These are phyloP conservation scores for Auanema freiburgensis DNA, from an alignment of 2,888 invertebrate species.

Conservation along the genomic window DNA sequence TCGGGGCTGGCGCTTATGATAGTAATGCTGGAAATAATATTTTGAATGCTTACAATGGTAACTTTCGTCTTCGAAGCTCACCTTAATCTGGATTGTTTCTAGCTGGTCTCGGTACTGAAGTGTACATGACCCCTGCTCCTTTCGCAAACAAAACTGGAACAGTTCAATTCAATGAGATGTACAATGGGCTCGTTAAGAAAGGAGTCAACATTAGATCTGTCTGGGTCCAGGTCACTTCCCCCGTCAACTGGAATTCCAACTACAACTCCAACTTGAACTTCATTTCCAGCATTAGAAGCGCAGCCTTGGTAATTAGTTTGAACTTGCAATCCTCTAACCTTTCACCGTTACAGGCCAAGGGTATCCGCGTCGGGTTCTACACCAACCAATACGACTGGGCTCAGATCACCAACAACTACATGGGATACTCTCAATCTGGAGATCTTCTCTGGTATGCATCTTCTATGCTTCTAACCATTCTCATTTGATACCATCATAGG, in stretches of 20 bases:
- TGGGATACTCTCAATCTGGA: constrained; percentile 16
- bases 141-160: constrained; percentile 30
- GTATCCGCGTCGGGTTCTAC: constrained; percentile 42
- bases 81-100: not conserved
- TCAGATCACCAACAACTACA: constrained; percentile 24
- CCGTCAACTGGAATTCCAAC: constrained; percentile 42
- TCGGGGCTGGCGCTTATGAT: constrained; percentile 34
- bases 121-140: constrained; percentile 45
- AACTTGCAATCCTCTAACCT: constrained; percentile 1
- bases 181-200: constrained; percentile 32
- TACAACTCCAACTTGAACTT: constrained; percentile 36
- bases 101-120: constrained; percentile 38
- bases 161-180: constrained; percentile 41
- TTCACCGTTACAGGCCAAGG: constrained; percentile 24
- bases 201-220: constrained; percentile 42
- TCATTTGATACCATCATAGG: no score
- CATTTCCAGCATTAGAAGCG: constrained; percentile 33
- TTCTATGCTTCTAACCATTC: no score
- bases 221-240: constrained; percentile 51
- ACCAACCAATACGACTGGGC: constrained; percentile 45
- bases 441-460: constrained; percentile 30
- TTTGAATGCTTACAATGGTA: constrained; percentile 26
- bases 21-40: constrained; percentile 28
- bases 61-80: no score
- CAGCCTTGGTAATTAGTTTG: constrained; percentile 30